Evolutionary conservation across 2,113 vertebrate genomes (phyloP).

Genomic region (Coracopsis vasa): DNA sequence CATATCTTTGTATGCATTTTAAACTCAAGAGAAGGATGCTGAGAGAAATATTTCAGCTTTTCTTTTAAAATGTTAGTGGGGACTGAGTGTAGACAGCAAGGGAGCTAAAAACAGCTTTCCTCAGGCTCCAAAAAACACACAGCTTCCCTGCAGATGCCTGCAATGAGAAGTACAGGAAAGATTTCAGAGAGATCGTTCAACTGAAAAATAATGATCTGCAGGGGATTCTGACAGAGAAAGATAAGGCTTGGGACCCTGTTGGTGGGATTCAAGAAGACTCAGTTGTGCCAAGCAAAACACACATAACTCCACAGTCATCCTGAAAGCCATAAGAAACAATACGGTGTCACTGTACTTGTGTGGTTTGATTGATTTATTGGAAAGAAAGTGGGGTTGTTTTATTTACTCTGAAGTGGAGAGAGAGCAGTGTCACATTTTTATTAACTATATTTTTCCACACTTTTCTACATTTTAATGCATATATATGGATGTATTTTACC

Average conservation of each 20-base stretch:
- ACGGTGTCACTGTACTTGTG: background rate
- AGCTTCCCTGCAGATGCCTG: background rate
- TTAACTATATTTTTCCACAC: background rate
- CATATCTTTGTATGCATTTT: background rate
- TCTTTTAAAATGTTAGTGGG: background rate
- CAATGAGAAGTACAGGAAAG: background rate
- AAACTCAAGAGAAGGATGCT: background rate
- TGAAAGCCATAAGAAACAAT: background rate
- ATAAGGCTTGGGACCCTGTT: background rate
- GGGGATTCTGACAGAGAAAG: background rate
- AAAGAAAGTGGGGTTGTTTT: background rate
- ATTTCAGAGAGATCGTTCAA: background rate
- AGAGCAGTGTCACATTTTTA: background rate
- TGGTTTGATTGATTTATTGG: background rate
- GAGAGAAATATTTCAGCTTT: background rate
- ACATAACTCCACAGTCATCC: background rate
- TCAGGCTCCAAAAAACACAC: background rate
- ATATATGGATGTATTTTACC: background rate
- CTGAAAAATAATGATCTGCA: background rate
- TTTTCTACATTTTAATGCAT: background rate
- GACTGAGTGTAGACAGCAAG: background rate
- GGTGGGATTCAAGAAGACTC: background rate
- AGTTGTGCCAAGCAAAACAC: constrained; percentile 24
- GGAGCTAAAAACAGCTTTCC: background rate
- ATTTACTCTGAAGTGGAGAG: background rate